Base-by-base conservation (phyloP, 1,140 invertebrate species). In the Diorhabda carinulata region DNA sequence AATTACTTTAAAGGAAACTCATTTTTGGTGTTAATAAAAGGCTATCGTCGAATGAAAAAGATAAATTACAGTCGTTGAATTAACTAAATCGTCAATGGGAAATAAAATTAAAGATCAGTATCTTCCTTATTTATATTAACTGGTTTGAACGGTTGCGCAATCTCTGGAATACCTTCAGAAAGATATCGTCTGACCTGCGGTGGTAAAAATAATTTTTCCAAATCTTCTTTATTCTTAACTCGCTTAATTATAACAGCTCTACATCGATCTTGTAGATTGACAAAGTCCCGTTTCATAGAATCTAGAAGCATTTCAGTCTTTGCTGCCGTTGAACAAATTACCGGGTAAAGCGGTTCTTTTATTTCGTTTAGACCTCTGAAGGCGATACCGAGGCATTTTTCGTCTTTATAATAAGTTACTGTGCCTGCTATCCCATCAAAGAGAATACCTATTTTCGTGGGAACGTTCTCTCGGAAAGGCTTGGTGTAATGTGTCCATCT, bases 371-470 rank as follows among this genome's bases (percentile, higher is more conserved):
- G 71, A 42, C 83, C 84, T 25, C 82, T 78, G 71, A 87, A 87
- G 0, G 86, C 86, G 0, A 87, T 81, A 3, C 86, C 90, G 43
- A 92, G 82, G 78, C 83, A 86, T 67, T 83, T 80, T 45, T 88
- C 88, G 76, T 92, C 89, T 80, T 91, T 91, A 76, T 87, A 92
- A 79, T 86, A 92, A 2, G 87, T 88, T n/a, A 92, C 75, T 0
- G 89, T 91, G 44, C 90, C 90, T 57, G 85, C 82, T 47, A 87
- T 79, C 42, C 89, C 88, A 76, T 92, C 89, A 73, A 89, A 91
- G 5, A 91, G 80, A 3, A 87, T 74, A 2, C 90, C 90, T 5
- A 92, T 84, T 6, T 82, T 86, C 3, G 89, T 90, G 40, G 88
- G 79, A 73, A 88, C 83, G 73, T 91, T 91, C 74, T 91, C 90